These are phyloP conservation scores for Leptopilina myrica DNA, from an alignment of 2,888 invertebrate species.

Conservation along the genomic window DNA sequence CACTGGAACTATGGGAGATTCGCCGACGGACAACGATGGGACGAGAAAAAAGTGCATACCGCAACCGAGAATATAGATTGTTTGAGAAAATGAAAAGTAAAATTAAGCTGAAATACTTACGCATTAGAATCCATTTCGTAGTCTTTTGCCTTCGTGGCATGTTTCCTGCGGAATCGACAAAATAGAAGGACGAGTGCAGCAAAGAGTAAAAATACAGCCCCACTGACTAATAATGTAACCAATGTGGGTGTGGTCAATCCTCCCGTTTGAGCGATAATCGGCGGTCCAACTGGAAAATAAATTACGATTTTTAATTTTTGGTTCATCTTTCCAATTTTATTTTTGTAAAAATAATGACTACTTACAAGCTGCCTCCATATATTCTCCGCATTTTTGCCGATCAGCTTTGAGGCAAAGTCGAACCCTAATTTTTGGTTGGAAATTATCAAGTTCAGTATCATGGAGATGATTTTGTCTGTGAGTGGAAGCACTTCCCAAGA, in stretches of 20 bases:
- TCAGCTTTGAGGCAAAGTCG: constrained; percentile 89
- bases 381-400: constrained; percentile 89
- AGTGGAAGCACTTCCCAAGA: constrained; percentile 84
- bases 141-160: constrained; percentile 89
- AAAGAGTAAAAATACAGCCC: constrained; percentile 88
- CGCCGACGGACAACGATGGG: constrained; percentile 43
- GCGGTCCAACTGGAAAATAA: constrained; percentile 83
- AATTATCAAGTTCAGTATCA: constrained; percentile 78
- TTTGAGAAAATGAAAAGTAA: constrained; percentile 36
- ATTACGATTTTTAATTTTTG: constrained; percentile 20
- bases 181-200: constrained; percentile 87
- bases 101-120: constrained; percentile 69
- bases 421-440: constrained; percentile 84
- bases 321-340: background rate
- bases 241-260: constrained; percentile 87
- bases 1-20: constrained; percentile 42
- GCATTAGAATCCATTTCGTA: constrained; percentile 90
- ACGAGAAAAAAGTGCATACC: constrained; percentile 46
- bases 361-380: constrained; percentile 90
- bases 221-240: constrained; percentile 87
- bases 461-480: constrained; percentile 85
- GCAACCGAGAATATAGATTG: constrained; percentile 38
- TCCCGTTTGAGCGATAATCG: constrained; percentile 88
- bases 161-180: constrained; percentile 91
- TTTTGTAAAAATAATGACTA: constrained; percentile 59